Evolutionary conservation across 2,113 vertebrate genomes (phyloP).

Genomic region (Phrynocephalus versicolor): DNA sequence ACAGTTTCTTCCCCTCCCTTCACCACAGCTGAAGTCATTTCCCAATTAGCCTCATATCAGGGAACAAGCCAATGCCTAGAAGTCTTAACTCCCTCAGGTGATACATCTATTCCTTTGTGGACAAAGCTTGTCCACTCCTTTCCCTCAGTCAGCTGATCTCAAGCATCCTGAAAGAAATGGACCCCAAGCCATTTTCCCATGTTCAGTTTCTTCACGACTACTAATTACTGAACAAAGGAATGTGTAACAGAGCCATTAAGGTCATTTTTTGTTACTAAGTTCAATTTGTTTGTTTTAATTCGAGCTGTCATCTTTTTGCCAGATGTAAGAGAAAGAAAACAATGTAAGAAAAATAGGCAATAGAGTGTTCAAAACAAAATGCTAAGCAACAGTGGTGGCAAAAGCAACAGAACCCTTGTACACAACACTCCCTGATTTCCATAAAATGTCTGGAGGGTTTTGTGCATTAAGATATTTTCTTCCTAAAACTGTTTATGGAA

Average conservation of each 20-base stretch:
- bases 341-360: constrained; percentile 21
- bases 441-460: constrained; percentile 76
- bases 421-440: constrained; percentile 66
- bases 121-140: too few relatives aligned
- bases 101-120: too few relatives aligned
- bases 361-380: constrained; percentile 69
- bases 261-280: constrained; percentile 24
- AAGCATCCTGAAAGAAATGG: too few relatives aligned
- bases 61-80: too few relatives aligned
- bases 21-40: too few relatives aligned
- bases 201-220: too few relatives aligned
- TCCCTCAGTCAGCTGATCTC: too few relatives aligned
- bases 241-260: constrained; percentile 47
- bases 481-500: constrained; percentile 73
- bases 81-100: too few relatives aligned
- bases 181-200: too few relatives aligned
- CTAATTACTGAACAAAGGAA: background rate
- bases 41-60: too few relatives aligned
- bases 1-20: too few relatives aligned
- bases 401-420: constrained; percentile 56
- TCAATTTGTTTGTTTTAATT: constrained; percentile 37
- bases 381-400: constrained; percentile 63
- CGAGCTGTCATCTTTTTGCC: constrained; percentile 54
- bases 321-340: constrained; percentile 59
- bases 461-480: constrained; percentile 69